Conservation (phyloP, 2,113 vertebrate genomes). For the Proterorhinus semilunaris region DNA sequence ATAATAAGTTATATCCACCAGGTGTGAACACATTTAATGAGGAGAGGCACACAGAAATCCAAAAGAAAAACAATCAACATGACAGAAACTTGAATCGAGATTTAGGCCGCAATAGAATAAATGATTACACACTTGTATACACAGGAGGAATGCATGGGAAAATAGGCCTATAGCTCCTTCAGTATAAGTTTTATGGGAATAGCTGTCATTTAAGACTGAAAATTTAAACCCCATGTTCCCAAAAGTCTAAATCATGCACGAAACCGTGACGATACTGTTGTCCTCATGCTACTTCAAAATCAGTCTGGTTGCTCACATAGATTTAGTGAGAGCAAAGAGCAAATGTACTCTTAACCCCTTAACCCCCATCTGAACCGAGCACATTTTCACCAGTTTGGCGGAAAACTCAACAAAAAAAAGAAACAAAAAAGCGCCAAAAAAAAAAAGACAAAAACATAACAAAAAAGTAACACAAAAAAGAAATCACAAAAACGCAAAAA, state of each 20-base stretch:
- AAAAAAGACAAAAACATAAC: too few species aligned
- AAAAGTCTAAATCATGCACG: conserved; percentile 42
- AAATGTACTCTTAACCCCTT: too few species aligned
- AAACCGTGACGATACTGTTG: conserved; percentile 50
- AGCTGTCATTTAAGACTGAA: conserved; percentile 38
- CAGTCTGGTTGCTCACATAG: conserved; percentile 32
- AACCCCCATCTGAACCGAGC: too few species aligned
- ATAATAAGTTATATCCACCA: conserved; percentile 37
- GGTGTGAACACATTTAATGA: conserved; percentile 37
- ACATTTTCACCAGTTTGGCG: too few species aligned
- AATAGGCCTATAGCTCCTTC: conserved; percentile 35
- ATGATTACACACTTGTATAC: conserved; percentile 17
- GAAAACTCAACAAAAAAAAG: too few species aligned
- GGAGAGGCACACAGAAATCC: conserved; percentile 18
- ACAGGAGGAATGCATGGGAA: conserved; percentile 58
- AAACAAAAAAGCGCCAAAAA: too few species aligned
- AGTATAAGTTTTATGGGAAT: conserved; percentile 28
- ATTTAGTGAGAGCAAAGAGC: conserved; percentile 20
- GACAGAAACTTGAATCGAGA: conserved; percentile 28
- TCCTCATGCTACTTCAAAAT: conserved; percentile 43
- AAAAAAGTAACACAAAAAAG: too few species aligned
- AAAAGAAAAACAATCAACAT: conserved; percentile 25
- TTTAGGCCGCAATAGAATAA: conserved; percentile 5
- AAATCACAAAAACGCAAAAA: too few species aligned
- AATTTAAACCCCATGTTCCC: conserved; percentile 32